A percentile compares a stretch with the other conserved stretches of the same genome.
Conservation (phyloP, 2,888 invertebrate genomes). For the Mesopsocus fuscifrons region DNA sequence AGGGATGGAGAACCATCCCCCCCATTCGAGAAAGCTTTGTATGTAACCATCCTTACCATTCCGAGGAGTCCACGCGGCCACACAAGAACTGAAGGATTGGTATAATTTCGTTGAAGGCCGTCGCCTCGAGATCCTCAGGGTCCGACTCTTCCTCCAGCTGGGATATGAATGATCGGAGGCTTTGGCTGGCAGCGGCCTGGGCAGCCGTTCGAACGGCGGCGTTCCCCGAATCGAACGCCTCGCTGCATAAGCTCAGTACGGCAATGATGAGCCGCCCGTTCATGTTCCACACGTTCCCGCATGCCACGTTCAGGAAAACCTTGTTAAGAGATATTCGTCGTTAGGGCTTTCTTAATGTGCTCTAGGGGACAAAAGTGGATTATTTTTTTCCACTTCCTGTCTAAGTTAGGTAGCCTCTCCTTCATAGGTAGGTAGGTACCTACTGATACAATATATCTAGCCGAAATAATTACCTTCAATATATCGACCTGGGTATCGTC, state of each 20-base stretch:
- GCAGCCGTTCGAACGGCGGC: conserved; percentile 72
- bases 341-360: too few relatives aligned
- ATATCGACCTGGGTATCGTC: conserved; percentile 69
- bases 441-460: too few relatives aligned
- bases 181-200: conserved; percentile 77
- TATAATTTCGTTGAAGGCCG: conserved; percentile 77
- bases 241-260: conserved; percentile 65
- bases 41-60: conserved; percentile 37
- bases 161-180: conserved; percentile 65
- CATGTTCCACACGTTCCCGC: conserved; percentile 72
- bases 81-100: conserved; percentile 79
- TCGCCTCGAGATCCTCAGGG: conserved; percentile 40
- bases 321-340: conserved; percentile 19
- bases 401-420: too few relatives aligned
- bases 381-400: too few relatives aligned
- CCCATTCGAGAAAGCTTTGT: neutral
- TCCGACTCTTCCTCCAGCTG: conserved; percentile 34
- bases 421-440: too few relatives aligned
- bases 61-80: conserved; percentile 64
- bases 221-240: conserved; percentile 59
- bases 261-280: conserved; percentile 78
- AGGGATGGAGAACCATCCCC: too few relatives aligned
- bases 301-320: conserved; percentile 72
- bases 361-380: too few relatives aligned
- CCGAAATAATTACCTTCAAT: conserved; percentile 50